Evolutionary conservation across 2,888 invertebrate genomes (phyloP), one percentile per base, ranked within the genome.

Genomic region (Cybosia mesomella): DNA sequence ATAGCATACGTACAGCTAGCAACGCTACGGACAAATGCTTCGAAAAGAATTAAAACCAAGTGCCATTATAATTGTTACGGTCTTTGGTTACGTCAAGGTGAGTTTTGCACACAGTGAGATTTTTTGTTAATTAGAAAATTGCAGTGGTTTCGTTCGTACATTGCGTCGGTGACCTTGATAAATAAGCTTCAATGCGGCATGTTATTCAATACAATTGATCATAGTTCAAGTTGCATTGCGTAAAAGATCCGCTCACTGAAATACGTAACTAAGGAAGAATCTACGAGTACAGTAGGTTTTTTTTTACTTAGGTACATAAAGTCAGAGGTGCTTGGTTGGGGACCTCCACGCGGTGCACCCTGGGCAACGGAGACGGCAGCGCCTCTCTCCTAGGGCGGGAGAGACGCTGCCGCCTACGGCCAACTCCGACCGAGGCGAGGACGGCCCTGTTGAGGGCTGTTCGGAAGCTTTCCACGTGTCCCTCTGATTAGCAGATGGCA

Each of bases 171-270:
- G 49, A 49, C 49, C 49, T 49, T 49, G 49, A 49, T 49, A 49
- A 49, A 49, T 49, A 49, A 49, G n/a, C 49, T n/a, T 49, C 49
- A n/a, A 49, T 49, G n/a, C 49, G 49, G 49, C 49, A 49, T 49
- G 49, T 49, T 49, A 49, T 49, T 49, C n/a, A 49, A 49, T 49
- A 49, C 49, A 49, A 49, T 49, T 15, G 49, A 9, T 49, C n/a
- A 49, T n/a, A 49, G 49, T 49, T 49, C 49, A 49, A 49, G 49
- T 49, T 49, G 8, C n/a, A 15, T 49, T 49, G 8, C 49, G 49
- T 49, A 49, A 49, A 49, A 43, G 43, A 43, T 18, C 43, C 43
- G 43, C 43, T 43, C 43, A 43, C 43, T 43, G 43, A 43, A 43
- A 43, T 43, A 43, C 15, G 7, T 39, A 2, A 43, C 7, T 18